Base-by-base conservation (phyloP, 2,888 invertebrate genomes). In the Caprella mutica region DNA sequence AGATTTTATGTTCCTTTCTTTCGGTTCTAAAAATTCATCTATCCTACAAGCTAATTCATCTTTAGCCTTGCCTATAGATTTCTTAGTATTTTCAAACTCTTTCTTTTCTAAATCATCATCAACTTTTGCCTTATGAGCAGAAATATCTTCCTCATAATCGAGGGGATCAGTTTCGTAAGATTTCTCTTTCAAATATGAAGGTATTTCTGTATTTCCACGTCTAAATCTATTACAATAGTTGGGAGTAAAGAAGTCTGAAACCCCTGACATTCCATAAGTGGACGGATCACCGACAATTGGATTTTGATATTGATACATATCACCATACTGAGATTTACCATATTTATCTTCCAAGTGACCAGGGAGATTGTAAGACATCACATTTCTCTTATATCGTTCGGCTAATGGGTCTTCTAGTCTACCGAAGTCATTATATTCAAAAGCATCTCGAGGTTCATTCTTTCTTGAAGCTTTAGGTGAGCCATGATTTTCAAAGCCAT, bases 341-440 rank as follows among this genome's bases (percentile, higher is more conserved):
- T 48, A 48, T 30, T 48, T 48, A 1, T 9, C 30, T 19, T 48
- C 48, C 30, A 48, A 30, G 8, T 48, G 30, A 3, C 30, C 30
- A 1, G 48, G 48, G 5, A 48, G 48, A n/a, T 17, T 8, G n/a
- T 48, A 48, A 14, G 48, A 27, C 4, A 9, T 9, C n/a, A 48
- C 48, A 17, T 48, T 48, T 30, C 48, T 27, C 17, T 27, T 19
- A 14, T 48, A 48, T 23, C 48, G 29, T 5, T 48, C 48, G 2
- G 48, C 48, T 14, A 48, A 19, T 9, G 48, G 48, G 19, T 48
- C 48, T 21, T 48, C 48, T 9, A 48, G 30, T 3, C 48, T 27
- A 24, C 48, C 48, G 5, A 27, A 27, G n/a, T 27, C 48, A n/a
- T 48, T 48, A 24, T 9, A 17, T 3, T 27, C 48, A 23, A 48